Evolutionary conservation across 1,140 invertebrate species (phyloP).

Genomic region (Dinothrombium tinctorium): DNA sequence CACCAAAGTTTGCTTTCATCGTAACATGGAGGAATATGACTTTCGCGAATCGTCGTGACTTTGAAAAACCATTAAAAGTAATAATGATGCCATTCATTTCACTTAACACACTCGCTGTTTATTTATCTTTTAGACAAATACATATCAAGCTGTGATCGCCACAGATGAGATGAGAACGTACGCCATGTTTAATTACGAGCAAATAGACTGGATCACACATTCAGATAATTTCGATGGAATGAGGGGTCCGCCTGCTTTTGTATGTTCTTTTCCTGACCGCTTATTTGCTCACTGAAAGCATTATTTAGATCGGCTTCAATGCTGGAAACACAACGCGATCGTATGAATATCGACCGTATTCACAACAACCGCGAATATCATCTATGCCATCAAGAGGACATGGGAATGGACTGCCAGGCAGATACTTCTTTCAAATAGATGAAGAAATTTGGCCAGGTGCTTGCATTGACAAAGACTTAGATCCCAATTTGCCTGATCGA

Average conservation of each 20-base stretch:
- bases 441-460: constrained; percentile 75
- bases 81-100: background rate
- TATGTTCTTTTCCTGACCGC: constrained; percentile 25
- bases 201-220: constrained; percentile 67
- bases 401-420: constrained; percentile 60
- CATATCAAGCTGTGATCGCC: constrained; percentile 72
- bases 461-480: constrained; percentile 30
- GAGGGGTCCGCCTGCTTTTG: constrained; percentile 60
- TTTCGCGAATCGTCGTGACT: constrained; percentile 30
- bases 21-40: constrained; percentile 91
- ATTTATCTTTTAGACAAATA: constrained; percentile 43
- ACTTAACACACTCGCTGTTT: background rate
- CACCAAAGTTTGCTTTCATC: constrained; percentile 63
- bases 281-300: constrained; percentile 5
- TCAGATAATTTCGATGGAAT: constrained; percentile 50
- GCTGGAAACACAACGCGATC: constrained; percentile 74
- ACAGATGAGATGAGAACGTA: constrained; percentile 85
- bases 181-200: constrained; percentile 74
- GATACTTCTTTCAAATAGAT: constrained; percentile 81
- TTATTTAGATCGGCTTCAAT: constrained; percentile 50
- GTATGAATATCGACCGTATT: constrained; percentile 72
- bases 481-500: constrained; percentile 16
- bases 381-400: constrained; percentile 57
- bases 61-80: constrained; percentile 4
- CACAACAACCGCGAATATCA: constrained; percentile 53